Evolutionary conservation across 2,797 vertebrate genomes (phyloP).

Genomic region (Epinephelus awoara): DNA sequence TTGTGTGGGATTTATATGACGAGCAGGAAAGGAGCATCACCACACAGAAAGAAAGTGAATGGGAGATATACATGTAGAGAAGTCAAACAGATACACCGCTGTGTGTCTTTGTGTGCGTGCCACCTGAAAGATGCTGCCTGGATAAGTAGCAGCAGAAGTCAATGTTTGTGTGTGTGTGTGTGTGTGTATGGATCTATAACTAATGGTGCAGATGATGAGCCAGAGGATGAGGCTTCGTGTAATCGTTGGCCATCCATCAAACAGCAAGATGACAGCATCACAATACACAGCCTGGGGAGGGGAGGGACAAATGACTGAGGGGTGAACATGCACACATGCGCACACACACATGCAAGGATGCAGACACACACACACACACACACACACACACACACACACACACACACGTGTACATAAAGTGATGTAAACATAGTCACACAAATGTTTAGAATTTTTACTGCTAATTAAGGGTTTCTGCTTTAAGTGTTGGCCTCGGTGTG

Average conservation of each 20-base stretch:
- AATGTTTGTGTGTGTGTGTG: slow-evolving; percentile 1
- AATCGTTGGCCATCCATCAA: slow-evolving; percentile 75
- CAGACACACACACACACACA: neutral
- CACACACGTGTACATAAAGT: slow-evolving; percentile 3
- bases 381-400: slow-evolving; percentile 13
- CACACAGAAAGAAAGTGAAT: slow-evolving; percentile 19
- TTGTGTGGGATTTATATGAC: neutral
- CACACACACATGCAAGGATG: slow-evolving; percentile 17
- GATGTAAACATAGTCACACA: slow-evolving; percentile 35
- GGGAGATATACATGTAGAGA: neutral
- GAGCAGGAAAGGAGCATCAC: neutral
- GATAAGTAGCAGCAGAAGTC: neutral
- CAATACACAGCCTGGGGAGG: slow-evolving; percentile 54
- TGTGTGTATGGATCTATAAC: slow-evolving; percentile 66
- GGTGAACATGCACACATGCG: slow-evolving; percentile 18
- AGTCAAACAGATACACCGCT: slow-evolving; percentile 20
- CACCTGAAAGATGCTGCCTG: slow-evolving; percentile 18
- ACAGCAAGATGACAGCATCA: slow-evolving; percentile 71
- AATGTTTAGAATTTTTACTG: neutral
- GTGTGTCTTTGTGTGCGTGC: slow-evolving; percentile 16
- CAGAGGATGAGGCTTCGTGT: slow-evolving; percentile 51
- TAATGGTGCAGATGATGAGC: slow-evolving; percentile 72
- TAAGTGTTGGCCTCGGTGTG: neutral
- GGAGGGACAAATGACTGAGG: slow-evolving; percentile 34
- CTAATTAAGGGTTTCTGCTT: slow-evolving; percentile 31